These are phyloP conservation scores for Tenualosa ilisha DNA, from an alignment of 2,797 vertebrate genomes.

Conservation along the genomic window DNA sequence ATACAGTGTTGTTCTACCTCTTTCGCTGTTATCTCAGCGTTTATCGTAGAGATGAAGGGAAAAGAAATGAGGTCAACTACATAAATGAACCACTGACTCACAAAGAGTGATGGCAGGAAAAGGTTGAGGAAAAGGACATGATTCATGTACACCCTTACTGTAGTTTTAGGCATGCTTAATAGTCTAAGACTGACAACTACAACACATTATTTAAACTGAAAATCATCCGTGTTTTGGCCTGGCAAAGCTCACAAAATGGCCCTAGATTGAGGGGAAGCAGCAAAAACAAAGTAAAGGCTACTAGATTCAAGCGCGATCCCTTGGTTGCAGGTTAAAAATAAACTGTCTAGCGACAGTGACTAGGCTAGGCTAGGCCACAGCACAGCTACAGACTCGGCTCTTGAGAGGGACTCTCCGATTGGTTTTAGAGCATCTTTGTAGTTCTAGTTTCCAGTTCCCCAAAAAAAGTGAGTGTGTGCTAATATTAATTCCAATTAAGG, in stretches of 20 bases:
- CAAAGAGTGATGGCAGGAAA: background rate
- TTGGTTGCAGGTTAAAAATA: background rate
- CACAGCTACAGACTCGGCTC: slow-evolving; percentile 5
- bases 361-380: background rate
- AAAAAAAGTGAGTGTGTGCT: background rate
- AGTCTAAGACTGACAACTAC: background rate
- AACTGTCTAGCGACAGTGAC: background rate
- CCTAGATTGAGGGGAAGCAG: background rate
- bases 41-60: background rate
- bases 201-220: background rate
- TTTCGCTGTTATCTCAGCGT: background rate
- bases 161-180: background rate
- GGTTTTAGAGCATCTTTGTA: background rate
- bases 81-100: slow-evolving; percentile 1
- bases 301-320: background rate
- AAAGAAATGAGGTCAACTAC: background rate
- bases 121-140: too few relatives aligned
- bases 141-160: background rate
- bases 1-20: background rate
- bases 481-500: slow-evolving; percentile 3
- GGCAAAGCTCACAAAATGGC: background rate
- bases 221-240: background rate
- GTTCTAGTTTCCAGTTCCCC: background rate
- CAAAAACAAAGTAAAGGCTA: background rate
- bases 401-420: slow-evolving; percentile 1